Base-by-base conservation (phyloP, 2,797 vertebrate genomes). In the Danio albolineatus region DNA sequence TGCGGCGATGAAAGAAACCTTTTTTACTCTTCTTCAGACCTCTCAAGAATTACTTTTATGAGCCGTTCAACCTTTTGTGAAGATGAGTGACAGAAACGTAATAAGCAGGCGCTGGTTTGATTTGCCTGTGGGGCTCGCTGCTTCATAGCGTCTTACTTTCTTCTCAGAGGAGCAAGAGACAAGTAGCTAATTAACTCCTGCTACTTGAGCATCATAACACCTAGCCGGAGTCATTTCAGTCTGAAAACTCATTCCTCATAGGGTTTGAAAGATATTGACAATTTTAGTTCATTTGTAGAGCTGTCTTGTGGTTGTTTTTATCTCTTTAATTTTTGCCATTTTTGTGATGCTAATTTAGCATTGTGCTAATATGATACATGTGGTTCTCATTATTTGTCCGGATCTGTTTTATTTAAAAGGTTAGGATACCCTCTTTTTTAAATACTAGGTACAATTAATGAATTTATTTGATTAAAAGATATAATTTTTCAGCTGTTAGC, bases 101-200 rank as follows among this genome's bases (percentile, higher is more conserved):
- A 94, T 92, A 93, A 92, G 88, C 88, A 89, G 87, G 88, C 88
- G 89, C 89, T 91, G 88, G 89, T 93, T 92, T 91, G 88, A 90
- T 92, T 90, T 89, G 90, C 91, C 91, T 89, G 86, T 89, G 88
- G 92, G 92, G 90, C 90, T 90, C 86, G 87, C 86, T 85, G 87
- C 88, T 88, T 88, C 85, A 80, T 87, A 82, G 90, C 89, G 87
- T 92, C 90, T 85, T 76, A 86, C 84, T 90, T 89, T 87, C 85
- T 88, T 61, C 73, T 84, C 82, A 83, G 82, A 86, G 79, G 81
- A 89, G 84, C 84, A 87, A 87, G 74, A 91, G 90, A 88, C 90
- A 89, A 87, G 89, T 88, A 87, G 90, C 90, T 92, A 92, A 93
- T 93, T 90, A 93, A 91, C 88, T 69, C 86, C 76, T 78, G 38